Conservation (phyloP, 2,888 invertebrate species). For the Cylloceria caligata region DNA sequence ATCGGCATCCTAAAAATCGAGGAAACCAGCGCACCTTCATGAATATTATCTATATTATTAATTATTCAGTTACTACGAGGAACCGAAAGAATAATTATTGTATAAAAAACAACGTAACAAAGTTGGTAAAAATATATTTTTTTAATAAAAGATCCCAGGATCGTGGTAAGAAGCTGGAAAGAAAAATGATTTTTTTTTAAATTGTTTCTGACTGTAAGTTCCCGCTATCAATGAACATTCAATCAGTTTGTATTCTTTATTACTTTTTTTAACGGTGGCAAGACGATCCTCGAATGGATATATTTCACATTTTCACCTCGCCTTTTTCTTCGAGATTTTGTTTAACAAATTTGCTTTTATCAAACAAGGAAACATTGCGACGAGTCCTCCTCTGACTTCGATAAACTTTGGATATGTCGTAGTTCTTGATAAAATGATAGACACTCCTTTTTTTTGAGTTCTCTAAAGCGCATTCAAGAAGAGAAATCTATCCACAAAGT, state of each 20-base stretch:
- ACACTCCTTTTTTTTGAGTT: no score
- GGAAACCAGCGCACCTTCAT: no score
- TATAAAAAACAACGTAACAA: background rate
- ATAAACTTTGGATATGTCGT: no score
- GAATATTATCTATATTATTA: background rate
- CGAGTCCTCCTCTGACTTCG: no score
- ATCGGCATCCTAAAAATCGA: background rate
- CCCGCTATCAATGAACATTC: background rate
- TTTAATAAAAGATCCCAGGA: background rate
- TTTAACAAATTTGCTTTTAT: background rate
- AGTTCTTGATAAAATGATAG: no score
- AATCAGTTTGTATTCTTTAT: background rate
- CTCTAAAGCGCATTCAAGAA: no score
- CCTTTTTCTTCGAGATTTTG: background rate
- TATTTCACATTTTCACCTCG: background rate
- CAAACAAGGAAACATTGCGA: no score
- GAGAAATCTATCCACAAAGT: no score
- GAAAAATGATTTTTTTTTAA: background rate
- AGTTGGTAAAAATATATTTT: background rate
- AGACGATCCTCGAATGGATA: background rate
- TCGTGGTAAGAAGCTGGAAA: constrained; percentile 15
- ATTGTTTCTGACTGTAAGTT: background rate
- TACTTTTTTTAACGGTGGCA: background rate
- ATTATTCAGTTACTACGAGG: background rate
- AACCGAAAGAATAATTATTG: background rate